Evolutionary conservation across 2,797 vertebrate genomes (phyloP).

Genomic region (Phalanger gymnotis): DNA sequence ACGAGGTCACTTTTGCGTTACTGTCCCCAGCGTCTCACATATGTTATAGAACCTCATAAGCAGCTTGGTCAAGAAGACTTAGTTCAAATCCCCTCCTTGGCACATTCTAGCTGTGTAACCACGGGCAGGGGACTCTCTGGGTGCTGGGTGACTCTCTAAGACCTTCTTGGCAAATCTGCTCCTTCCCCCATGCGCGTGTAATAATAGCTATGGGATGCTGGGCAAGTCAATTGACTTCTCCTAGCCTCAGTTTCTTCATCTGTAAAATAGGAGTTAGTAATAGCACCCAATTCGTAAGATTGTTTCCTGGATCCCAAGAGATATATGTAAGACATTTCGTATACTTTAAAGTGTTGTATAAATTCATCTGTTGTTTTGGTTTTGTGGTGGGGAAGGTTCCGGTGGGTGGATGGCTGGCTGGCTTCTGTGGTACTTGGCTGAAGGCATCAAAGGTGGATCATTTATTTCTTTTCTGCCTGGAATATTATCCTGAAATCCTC

Average conservation of each 20-base stretch:
- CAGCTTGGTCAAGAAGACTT: neutral
- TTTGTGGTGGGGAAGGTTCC: neutral
- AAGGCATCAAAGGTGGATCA: conserved; percentile 6
- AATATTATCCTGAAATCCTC: neutral
- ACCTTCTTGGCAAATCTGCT: neutral
- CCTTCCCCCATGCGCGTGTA: no score
- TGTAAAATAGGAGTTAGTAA: neutral
- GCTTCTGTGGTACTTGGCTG: conserved; percentile 50
- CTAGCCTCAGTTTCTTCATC: neutral
- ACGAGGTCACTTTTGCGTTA: neutral
- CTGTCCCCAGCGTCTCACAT: neutral
- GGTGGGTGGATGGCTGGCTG: conserved; percentile 13
- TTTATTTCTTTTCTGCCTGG: conserved; percentile 15
- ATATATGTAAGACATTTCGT: neutral
- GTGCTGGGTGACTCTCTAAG: neutral
- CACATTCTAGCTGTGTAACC: neutral
- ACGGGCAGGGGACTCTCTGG: neutral
- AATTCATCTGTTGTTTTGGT: neutral
- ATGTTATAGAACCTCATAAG: neutral
- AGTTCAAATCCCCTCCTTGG: neutral
- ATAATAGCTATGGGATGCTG: neutral
- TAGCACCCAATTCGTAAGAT: neutral
- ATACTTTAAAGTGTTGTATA: neutral
- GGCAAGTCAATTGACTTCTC: neutral
- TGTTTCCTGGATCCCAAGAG: neutral